Percentiles rank a stretch among this genome's conserved stretches.
These are phyloP conservation scores for Perithous albicinctus DNA, from an alignment of 2,888 invertebrate species.

Conservation along the genomic window DNA sequence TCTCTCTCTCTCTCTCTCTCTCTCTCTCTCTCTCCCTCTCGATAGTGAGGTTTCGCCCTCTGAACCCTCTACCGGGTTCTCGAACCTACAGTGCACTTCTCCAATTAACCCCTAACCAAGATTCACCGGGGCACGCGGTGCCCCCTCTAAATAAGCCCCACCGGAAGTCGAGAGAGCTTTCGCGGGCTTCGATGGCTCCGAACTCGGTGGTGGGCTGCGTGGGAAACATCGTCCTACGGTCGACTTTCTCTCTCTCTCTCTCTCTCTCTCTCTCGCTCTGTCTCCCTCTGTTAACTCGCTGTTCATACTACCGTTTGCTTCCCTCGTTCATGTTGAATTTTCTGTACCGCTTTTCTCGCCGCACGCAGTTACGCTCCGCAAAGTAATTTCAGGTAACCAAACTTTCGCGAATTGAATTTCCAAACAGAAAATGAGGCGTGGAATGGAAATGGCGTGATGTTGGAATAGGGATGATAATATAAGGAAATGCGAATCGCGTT, in stretches of 20 bases:
- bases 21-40: slow-evolving; percentile 13
- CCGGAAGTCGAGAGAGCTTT: slow-evolving; percentile 54
- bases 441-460: background rate
- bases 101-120: slow-evolving; percentile 58
- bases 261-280: no score
- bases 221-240: slow-evolving; percentile 2
- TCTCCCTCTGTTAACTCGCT: slow-evolving; percentile 4
- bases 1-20: slow-evolving; percentile 9
- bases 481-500: slow-evolving; percentile 35
- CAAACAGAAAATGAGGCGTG: slow-evolving; percentile 7
- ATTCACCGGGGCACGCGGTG: slow-evolving; percentile 43
- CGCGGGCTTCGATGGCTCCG: slow-evolving; percentile 41
- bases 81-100: slow-evolving; percentile 37
- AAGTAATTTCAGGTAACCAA: slow-evolving; percentile 49
- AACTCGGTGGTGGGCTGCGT: slow-evolving; percentile 22
- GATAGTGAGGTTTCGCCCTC: slow-evolving; percentile 66
- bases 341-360: background rate
- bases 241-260: background rate
- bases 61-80: slow-evolving; percentile 3
- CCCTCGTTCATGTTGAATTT: slow-evolving; percentile 15
- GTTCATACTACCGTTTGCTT: slow-evolving; percentile 14
- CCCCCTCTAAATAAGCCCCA: slow-evolving; percentile 50
- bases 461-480: slow-evolving; percentile 34
- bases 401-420: slow-evolving; percentile 33
- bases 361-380: slow-evolving; percentile 9